Evolutionary conservation across 2,888 invertebrate species (phyloP).

Genomic region (Lasius platythorax): DNA sequence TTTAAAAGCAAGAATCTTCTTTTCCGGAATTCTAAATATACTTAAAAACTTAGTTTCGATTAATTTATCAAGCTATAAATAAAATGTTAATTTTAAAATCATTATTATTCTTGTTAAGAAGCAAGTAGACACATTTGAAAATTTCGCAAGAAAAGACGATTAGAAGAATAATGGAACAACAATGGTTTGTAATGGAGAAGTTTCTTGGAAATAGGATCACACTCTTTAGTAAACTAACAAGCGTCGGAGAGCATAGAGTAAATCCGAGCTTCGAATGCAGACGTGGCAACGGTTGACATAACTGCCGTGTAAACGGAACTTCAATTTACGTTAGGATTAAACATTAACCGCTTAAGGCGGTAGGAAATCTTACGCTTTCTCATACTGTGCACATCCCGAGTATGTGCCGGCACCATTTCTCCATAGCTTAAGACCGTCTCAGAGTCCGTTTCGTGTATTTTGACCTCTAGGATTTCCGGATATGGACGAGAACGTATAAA

Average conservation of each 20-base stretch:
- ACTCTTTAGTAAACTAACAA: slow-evolving; percentile 44
- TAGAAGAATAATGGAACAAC: neutral
- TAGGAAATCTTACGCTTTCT: slow-evolving; percentile 52
- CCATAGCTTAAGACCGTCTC: slow-evolving; percentile 35
- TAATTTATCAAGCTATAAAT: neutral
- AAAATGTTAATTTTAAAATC: neutral
- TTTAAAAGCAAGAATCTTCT: neutral
- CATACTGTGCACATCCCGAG: slow-evolving; percentile 36
- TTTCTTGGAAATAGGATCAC: slow-evolving; percentile 19
- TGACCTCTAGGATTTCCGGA: slow-evolving; percentile 27
- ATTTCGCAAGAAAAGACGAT: neutral
- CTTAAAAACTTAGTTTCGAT: neutral
- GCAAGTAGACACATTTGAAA: neutral
- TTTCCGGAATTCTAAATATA: neutral
- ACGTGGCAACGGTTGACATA: slow-evolving; percentile 53
- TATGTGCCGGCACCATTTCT: slow-evolving; percentile 41
- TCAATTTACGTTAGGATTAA: slow-evolving; percentile 60
- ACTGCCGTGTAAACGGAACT: slow-evolving; percentile 54
- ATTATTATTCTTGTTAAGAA: neutral
- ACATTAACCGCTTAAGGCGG: slow-evolving; percentile 54
- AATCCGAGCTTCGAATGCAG: slow-evolving; percentile 42
- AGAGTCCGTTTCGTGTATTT: slow-evolving; percentile 43
- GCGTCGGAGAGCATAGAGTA: slow-evolving; percentile 35
- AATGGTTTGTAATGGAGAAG: slow-evolving; percentile 6
- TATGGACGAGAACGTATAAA: slow-evolving; percentile 33